A percentile compares a stretch with the other conserved stretches of the same genome.
Evolutionary conservation across 2,888 invertebrate genomes (phyloP).

Genomic region (Dusona sp.): DNA sequence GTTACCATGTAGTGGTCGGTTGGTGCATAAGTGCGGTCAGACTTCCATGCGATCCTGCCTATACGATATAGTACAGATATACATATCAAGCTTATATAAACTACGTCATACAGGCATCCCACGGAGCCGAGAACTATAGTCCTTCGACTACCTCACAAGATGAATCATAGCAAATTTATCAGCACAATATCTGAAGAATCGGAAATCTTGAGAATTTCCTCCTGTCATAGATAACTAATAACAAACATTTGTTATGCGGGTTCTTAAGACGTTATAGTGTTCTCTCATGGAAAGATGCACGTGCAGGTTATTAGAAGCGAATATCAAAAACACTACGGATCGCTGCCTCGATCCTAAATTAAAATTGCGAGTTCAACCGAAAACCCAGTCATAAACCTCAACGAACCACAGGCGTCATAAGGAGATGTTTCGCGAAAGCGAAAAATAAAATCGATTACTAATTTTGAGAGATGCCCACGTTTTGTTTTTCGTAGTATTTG

Average conservation of each 20-base stretch:
- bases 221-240: slow-evolving; percentile 72
- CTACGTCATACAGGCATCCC: slow-evolving; percentile 16
- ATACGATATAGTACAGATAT: slow-evolving; percentile 16
- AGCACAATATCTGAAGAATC: slow-evolving; percentile 57
- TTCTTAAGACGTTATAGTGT: neutral
- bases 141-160: slow-evolving; percentile 74
- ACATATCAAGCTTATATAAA: slow-evolving; percentile 29
- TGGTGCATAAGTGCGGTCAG: slow-evolving; percentile 29
- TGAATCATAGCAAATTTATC: slow-evolving; percentile 78
- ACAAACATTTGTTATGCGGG: slow-evolving; percentile 41
- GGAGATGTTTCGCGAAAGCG: neutral
- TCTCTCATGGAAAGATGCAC: neutral
- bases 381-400: neutral
- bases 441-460: neutral
- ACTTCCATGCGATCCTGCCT: slow-evolving; percentile 7
- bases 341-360: neutral
- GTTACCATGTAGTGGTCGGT: slow-evolving; percentile 36
- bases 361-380: neutral
- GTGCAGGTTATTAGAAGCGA: neutral
- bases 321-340: neutral
- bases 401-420: neutral
- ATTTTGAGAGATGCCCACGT: neutral
- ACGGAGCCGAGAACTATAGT: slow-evolving; percentile 36
- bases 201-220: slow-evolving; percentile 68
- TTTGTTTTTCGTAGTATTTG: neutral